Evolutionary conservation across 2,797 vertebrate species (phyloP).

Genomic region (Xenops minutus): DNA sequence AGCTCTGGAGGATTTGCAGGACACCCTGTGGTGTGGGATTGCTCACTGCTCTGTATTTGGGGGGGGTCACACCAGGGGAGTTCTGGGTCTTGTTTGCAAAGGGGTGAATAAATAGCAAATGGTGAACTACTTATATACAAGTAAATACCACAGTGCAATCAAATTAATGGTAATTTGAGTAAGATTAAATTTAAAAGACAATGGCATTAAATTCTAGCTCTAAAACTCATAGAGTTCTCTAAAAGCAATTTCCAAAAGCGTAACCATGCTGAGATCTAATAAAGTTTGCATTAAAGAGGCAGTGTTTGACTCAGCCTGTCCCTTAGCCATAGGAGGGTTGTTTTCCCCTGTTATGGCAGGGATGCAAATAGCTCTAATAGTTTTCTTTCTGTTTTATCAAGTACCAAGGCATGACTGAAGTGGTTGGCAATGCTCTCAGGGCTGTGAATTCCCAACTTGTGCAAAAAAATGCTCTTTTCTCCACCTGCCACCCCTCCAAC

Average conservation of each 20-base stretch:
- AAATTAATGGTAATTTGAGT: not conserved
- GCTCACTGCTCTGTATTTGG: not conserved
- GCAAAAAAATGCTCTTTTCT: not conserved
- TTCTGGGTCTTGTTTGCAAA: not conserved
- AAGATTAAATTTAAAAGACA: not conserved
- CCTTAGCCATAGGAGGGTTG: not conserved
- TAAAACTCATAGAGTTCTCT: not conserved
- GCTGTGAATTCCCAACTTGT: not conserved
- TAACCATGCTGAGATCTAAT: conserved; percentile 21
- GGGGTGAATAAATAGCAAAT: not conserved
- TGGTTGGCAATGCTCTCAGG: not conserved
- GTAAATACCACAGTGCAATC: not conserved
- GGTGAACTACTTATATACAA: not conserved
- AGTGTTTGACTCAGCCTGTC: not conserved
- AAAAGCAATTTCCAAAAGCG: conserved; percentile 12
- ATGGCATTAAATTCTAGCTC: not conserved
- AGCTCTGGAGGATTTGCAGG: not conserved
- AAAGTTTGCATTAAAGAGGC: not conserved
- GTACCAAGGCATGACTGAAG: not conserved
- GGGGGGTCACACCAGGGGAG: not conserved
- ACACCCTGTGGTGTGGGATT: not conserved
- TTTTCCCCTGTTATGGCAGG: not conserved
- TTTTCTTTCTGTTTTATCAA: not conserved
- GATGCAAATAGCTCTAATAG: not conserved
- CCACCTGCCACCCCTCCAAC: not conserved